These are phyloP conservation scores for Cyprinodon tularosa DNA, from an alignment of 2,113 vertebrate species.

Conservation along the genomic window DNA sequence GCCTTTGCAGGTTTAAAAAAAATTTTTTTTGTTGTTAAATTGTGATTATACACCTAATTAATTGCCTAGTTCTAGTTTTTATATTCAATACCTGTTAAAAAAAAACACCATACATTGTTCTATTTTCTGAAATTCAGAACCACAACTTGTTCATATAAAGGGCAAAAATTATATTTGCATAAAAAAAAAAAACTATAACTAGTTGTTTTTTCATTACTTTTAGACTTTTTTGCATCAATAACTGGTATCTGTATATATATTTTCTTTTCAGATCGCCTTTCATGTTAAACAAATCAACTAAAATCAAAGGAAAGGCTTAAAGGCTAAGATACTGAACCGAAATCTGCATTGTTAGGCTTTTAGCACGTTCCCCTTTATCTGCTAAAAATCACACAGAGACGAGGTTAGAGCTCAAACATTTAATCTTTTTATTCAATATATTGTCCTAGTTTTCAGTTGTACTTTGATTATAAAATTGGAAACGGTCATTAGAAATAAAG, in stretches of 20 bases:
- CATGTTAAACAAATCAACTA: not conserved
- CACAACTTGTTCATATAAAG: not conserved
- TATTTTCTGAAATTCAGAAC: too few species aligned
- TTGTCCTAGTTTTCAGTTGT: conserved; percentile 47
- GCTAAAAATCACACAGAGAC: conserved; percentile 21
- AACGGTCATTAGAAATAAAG: conserved; percentile 58
- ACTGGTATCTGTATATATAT: too few species aligned
- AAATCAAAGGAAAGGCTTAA: not conserved
- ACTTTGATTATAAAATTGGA: conserved; percentile 53
- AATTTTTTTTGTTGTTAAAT: too few species aligned
- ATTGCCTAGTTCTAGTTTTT: too few species aligned
- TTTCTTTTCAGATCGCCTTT: not conserved
- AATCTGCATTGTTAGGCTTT: not conserved
- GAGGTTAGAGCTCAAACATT: conserved; percentile 35
- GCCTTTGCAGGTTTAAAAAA: too few species aligned
- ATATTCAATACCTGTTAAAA: too few species aligned
- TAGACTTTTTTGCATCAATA: not conserved
- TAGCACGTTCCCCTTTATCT: not conserved
- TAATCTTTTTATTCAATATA: conserved; percentile 41
- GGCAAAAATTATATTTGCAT: not conserved
- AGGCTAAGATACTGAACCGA: not conserved
- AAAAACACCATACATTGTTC: too few species aligned
- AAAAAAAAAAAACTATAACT: not conserved
- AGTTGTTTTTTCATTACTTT: not conserved
- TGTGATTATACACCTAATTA: too few species aligned